Percentiles rank a stretch among this genome's conserved stretches.
Conservation (phyloP, 2,113 vertebrate species). For the Tupaia chinensis region DNA sequence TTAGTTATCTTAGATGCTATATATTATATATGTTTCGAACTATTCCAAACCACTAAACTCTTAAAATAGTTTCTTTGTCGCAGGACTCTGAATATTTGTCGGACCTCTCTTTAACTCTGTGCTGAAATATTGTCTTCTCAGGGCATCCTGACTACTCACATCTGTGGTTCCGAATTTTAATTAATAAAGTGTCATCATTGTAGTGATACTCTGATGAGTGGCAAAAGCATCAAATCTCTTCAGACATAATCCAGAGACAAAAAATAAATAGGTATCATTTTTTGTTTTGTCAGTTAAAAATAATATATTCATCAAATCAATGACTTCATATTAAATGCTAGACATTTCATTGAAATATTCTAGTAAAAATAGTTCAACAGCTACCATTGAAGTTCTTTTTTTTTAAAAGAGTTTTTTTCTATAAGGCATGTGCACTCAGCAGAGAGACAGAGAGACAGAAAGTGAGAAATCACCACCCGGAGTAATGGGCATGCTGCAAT, state of each 20-base stretch:
- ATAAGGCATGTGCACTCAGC: too few relatives aligned
- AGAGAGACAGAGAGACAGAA: too few relatives aligned
- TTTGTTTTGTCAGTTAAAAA: background rate
- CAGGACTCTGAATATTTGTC: background rate
- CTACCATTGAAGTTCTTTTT: too few relatives aligned
- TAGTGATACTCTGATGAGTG: background rate
- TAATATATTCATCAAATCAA: background rate
- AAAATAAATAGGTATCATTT: background rate
- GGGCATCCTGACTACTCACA: background rate
- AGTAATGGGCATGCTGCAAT: too few relatives aligned
- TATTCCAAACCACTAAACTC: background rate
- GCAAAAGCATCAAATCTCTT: background rate
- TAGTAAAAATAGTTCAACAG: background rate
- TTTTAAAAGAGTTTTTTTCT: too few relatives aligned
- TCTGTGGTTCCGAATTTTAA: background rate
- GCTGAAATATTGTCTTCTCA: background rate
- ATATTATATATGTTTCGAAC: background rate
- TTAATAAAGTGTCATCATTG: background rate
- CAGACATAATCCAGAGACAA: background rate
- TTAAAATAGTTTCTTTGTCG: background rate
- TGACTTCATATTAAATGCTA: background rate
- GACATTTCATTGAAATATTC: background rate
- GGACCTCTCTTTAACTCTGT: background rate
- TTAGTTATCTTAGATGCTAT: background rate
- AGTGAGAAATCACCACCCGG: too few relatives aligned